These are phyloP conservation scores for Zaprionus kolodkinae DNA, from an alignment of 1,140 invertebrate species.

Conservation along the genomic window DNA sequence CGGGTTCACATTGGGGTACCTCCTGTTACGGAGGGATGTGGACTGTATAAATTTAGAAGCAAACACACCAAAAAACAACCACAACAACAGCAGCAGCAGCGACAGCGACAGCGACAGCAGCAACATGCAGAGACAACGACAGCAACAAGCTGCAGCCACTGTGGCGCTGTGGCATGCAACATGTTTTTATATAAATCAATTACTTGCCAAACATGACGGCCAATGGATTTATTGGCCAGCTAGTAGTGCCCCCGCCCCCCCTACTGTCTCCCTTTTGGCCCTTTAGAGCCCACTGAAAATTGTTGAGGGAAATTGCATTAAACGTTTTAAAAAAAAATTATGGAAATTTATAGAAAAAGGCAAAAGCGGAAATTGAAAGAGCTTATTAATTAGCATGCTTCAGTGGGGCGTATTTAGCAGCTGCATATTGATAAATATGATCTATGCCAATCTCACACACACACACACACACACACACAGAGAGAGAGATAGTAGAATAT, in stretches of 20 bases:
- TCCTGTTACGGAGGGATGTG: constrained; percentile 1
- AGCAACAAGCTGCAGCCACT: constrained; percentile 28
- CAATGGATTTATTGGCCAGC: constrained; percentile 53
- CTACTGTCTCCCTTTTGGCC: too few species aligned
- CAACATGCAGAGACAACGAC: constrained; percentile 24
- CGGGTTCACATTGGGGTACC: constrained; percentile 48
- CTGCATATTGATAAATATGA: constrained; percentile 35
- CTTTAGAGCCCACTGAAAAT: constrained; percentile 12
- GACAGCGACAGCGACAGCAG: constrained; percentile 26
- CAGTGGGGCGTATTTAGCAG: not conserved
- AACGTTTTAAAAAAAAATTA: not conserved
- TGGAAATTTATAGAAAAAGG: not conserved
- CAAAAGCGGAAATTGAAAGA: constrained; percentile 4
- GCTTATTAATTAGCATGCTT: constrained; percentile 20
- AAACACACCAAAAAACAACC: constrained; percentile 49
- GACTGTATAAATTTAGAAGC: constrained; percentile 73
- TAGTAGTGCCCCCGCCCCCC: not conserved
- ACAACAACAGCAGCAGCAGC: constrained; percentile 6
- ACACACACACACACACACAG: not conserved
- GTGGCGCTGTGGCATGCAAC: constrained; percentile 72
- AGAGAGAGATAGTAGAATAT: constrained; percentile 35
- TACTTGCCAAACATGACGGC: constrained; percentile 72
- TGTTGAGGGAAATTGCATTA: constrained; percentile 21
- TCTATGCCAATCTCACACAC: constrained; percentile 48
- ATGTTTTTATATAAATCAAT: constrained; percentile 83